phyloP scores from a whole-genome alignment of 2,797 vertebrate genomes.

The Anniella stebbinsi region DNA sequence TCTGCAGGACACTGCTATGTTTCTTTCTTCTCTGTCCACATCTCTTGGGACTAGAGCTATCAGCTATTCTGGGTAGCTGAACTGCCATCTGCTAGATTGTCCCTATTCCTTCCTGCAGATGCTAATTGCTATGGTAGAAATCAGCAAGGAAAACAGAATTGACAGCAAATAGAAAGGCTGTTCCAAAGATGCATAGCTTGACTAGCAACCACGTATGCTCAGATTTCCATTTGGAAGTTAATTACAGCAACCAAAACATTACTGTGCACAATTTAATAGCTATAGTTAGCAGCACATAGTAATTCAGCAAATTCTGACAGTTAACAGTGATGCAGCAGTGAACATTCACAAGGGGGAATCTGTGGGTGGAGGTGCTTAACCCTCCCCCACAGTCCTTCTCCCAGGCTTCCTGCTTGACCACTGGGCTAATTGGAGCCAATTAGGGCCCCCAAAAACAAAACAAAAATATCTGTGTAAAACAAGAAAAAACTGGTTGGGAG shows the following conservation, averaged over 20 bases:
- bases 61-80: constrained; percentile 54
- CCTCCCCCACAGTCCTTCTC: neutral
- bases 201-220: rapidly evolving
- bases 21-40: constrained; percentile 18
- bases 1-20: constrained; percentile 27
- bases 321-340: neutral
- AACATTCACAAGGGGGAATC: neutral
- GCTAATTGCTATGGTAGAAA: neutral
- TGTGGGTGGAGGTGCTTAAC: neutral
- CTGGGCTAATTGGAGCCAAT: neutral
- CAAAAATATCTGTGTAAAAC: neutral
- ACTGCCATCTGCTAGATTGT: neutral
- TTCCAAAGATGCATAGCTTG: neutral
- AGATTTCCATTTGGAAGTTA: neutral
- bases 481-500: neutral
- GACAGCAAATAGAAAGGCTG: rapidly evolving
- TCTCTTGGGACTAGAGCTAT: constrained; percentile 3
- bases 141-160: neutral
- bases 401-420: neutral
- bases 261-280: neutral
- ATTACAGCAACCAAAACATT: neutral
- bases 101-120: neutral
- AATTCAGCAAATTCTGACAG: neutral
- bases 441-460: neutral
- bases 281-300: neutral